phyloP scores from a whole-genome alignment of 1,140 invertebrate species.

The Rhynchophorus ferrugineus region DNA sequence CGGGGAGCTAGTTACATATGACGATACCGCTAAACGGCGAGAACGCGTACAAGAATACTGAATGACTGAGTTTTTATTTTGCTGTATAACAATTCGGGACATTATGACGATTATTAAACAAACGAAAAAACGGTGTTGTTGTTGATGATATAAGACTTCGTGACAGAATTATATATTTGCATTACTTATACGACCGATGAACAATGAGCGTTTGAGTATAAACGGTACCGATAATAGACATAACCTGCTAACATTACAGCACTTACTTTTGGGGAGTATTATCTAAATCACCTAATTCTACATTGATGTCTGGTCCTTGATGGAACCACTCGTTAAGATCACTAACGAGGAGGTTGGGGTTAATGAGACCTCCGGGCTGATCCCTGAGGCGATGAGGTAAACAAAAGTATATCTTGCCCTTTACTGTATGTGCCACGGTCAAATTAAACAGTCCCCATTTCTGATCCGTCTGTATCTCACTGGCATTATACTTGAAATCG shows the following conservation, averaged over 20 bases:
- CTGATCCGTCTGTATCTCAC: constrained; percentile 24
- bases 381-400: constrained; percentile 22
- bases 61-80: too few species aligned
- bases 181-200: too few species aligned
- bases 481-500: constrained; percentile 27
- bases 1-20: neutral
- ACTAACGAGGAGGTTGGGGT: constrained; percentile 15
- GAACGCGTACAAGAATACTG: too few species aligned
- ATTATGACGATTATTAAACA: too few species aligned
- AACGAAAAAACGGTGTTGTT: too few species aligned
- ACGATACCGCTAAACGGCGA: too few species aligned
- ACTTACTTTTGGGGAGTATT: constrained; percentile 14
- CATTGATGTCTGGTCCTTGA: constrained; percentile 32
- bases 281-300: constrained; percentile 4
- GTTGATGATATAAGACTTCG: too few species aligned
- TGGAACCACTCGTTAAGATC: constrained; percentile 27
- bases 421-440: constrained; percentile 26
- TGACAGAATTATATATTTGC: too few species aligned
- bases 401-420: constrained; percentile 32
- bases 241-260: too few species aligned
- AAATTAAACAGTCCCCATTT: constrained; percentile 27
- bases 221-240: too few species aligned
- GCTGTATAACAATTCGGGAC: too few species aligned
- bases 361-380: constrained; percentile 8
- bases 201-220: too few species aligned